phyloP scores from a whole-genome alignment of 1,140 invertebrate species.

The Caenorhabditis remanei region DNA sequence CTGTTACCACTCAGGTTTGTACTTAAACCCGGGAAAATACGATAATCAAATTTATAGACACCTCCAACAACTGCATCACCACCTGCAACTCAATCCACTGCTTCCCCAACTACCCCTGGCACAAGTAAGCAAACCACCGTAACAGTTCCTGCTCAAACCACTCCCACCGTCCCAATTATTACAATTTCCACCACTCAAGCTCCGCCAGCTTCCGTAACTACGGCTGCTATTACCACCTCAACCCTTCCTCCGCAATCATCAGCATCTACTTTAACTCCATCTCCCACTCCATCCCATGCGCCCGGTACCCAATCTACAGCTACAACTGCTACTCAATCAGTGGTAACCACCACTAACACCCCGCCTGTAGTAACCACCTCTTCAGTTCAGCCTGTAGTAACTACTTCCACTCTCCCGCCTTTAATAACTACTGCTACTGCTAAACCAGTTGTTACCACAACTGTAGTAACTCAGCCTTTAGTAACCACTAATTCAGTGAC shows the following conservation, averaged over 20 bases:
- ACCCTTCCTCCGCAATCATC: too few relatives aligned
- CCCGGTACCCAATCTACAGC: neutral
- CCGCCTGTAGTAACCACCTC: neutral
- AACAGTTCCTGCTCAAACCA: neutral
- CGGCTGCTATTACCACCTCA: too few relatives aligned
- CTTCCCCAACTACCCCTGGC: neutral
- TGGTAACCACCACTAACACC: neutral
- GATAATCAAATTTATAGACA: neutral
- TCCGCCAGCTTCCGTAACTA: too few relatives aligned
- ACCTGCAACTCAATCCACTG: neutral
- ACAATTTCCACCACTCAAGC: too few relatives aligned
- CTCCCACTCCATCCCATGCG: neutral
- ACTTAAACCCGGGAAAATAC: neutral
- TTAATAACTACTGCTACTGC: too few relatives aligned
- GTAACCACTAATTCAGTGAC: constrained; percentile 42
- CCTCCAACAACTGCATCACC: neutral
- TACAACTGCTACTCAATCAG: too few relatives aligned
- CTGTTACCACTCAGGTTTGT: neutral
- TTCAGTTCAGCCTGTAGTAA: too few relatives aligned
- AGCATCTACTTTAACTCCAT: neutral
- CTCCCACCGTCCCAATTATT: neutral
- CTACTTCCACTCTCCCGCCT: too few relatives aligned
- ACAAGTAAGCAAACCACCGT: constrained; percentile 48
- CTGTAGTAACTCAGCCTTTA: neutral
- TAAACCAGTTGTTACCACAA: too few relatives aligned